Conservation (phyloP, 2,797 vertebrate genomes). For the Microctenopoma lineatum region DNA sequence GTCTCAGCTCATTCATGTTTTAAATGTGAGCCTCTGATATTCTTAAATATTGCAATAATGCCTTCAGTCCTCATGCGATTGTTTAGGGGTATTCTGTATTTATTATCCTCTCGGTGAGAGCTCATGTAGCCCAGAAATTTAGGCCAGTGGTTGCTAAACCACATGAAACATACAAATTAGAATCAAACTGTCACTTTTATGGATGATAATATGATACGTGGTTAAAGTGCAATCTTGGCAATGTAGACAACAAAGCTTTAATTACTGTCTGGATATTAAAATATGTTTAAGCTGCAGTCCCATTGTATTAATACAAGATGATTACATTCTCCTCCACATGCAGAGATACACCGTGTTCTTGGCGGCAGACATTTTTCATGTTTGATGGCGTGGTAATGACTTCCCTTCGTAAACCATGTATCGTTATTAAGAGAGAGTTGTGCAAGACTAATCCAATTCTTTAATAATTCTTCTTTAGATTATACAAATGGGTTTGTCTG, state of each 20-base stretch:
- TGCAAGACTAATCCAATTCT: conserved; percentile 24
- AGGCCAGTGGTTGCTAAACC: not conserved
- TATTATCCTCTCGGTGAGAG: not conserved
- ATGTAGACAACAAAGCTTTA: not conserved
- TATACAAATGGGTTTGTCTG: conserved; percentile 2
- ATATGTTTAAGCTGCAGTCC: not conserved
- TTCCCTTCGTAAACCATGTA: conserved; percentile 23
- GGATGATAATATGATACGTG: not conserved
- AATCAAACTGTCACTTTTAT: no score
- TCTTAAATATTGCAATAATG: not conserved
- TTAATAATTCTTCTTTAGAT: conserved; percentile 23
- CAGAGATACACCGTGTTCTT: not conserved
- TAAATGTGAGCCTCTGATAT: not conserved
- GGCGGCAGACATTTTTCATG: conserved; percentile 6
- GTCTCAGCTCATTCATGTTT: no score
- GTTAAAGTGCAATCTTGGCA: not conserved
- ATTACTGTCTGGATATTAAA: not conserved
- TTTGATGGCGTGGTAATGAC: not conserved
- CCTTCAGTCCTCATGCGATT: not conserved
- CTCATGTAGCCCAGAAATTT: not conserved
- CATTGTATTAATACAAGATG: not conserved
- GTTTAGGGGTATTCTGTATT: not conserved
- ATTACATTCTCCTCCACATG: not conserved
- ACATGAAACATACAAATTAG: no score
- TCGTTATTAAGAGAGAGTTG: conserved; percentile 29